Percentiles rank a stretch among this genome's conserved stretches.
These are phyloP conservation scores for Channa argus DNA, from an alignment of 2,113 vertebrate genomes.

Conservation along the genomic window DNA sequence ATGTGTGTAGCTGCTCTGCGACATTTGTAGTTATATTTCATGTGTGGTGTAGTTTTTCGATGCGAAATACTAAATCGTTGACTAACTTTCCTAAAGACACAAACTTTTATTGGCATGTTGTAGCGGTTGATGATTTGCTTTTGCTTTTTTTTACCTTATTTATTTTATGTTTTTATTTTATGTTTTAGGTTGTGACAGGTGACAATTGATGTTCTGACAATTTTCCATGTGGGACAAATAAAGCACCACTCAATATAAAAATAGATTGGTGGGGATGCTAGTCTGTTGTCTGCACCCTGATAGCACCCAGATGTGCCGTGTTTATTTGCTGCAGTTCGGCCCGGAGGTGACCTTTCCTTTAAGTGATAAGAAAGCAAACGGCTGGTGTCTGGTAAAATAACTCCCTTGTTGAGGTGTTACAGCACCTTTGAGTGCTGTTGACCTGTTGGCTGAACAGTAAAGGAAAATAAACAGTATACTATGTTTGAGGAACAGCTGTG, in stretches of 20 bases:
- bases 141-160: slow-evolving; percentile 1
- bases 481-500: slow-evolving; percentile 40
- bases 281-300: slow-evolving; percentile 25
- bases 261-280: slow-evolving; percentile 6
- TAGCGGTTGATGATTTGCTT: neutral
- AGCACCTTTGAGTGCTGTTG: slow-evolving; percentile 56
- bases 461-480: slow-evolving; percentile 55
- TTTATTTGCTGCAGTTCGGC: slow-evolving; percentile 48
- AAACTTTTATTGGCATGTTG: too few species aligned
- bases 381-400: slow-evolving; percentile 55
- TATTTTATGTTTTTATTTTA: neutral
- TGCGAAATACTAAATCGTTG: too few species aligned
- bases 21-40: too few species aligned
- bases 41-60: too few species aligned
- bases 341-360: slow-evolving; percentile 51
- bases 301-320: slow-evolving; percentile 57
- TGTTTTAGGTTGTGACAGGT: slow-evolving; percentile 34
- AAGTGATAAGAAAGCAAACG: slow-evolving; percentile 56
- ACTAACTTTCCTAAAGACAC: too few species aligned
- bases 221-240: slow-evolving; percentile 34
- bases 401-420: slow-evolving; percentile 49
- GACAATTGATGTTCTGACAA: neutral
- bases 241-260: slow-evolving; percentile 32
- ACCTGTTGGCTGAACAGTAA: slow-evolving; percentile 57
- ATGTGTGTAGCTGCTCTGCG: too few species aligned